Evolutionary conservation across 2,888 invertebrate species (phyloP).

Genomic region (Leptinotarsa haldemani): DNA sequence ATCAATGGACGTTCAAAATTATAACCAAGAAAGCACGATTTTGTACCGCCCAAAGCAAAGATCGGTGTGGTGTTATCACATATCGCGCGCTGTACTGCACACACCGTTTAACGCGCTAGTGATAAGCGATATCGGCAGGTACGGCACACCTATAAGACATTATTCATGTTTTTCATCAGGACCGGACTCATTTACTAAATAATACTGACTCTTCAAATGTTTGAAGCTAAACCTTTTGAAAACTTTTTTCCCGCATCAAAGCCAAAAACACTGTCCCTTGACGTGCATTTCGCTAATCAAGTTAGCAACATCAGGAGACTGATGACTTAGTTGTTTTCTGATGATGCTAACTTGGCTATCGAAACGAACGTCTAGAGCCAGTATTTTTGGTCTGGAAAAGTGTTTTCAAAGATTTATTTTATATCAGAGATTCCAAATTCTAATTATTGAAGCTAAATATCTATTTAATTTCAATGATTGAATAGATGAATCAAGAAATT

Average conservation of each 20-base stretch:
- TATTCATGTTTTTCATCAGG: slow-evolving; percentile 30
- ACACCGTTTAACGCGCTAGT: slow-evolving; percentile 33
- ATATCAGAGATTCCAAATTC: too few relatives aligned
- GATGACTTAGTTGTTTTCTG: too few relatives aligned
- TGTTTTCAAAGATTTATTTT: too few relatives aligned
- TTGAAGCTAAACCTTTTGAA: neutral
- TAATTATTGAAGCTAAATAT: too few relatives aligned
- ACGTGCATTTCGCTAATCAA: too few relatives aligned
- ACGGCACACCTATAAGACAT: slow-evolving; percentile 51
- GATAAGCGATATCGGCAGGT: slow-evolving; percentile 51
- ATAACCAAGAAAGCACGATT: slow-evolving; percentile 41
- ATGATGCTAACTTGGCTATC: too few relatives aligned
- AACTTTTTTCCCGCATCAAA: neutral
- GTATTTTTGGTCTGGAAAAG: too few relatives aligned
- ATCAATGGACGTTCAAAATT: slow-evolving; percentile 18
- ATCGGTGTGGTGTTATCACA: slow-evolving; percentile 51
- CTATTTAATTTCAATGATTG: too few relatives aligned
- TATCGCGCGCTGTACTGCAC: slow-evolving; percentile 42
- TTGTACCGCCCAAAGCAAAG: slow-evolving; percentile 54
- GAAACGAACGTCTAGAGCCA: too few relatives aligned
- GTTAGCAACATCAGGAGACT: too few relatives aligned
- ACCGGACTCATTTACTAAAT: slow-evolving; percentile 16
- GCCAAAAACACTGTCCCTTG: too few relatives aligned
- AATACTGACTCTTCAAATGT: neutral
- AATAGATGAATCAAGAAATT: too few relatives aligned